Base-by-base conservation (phyloP, 1,140 invertebrate genomes). In the Platorchestia sp. region DNA sequence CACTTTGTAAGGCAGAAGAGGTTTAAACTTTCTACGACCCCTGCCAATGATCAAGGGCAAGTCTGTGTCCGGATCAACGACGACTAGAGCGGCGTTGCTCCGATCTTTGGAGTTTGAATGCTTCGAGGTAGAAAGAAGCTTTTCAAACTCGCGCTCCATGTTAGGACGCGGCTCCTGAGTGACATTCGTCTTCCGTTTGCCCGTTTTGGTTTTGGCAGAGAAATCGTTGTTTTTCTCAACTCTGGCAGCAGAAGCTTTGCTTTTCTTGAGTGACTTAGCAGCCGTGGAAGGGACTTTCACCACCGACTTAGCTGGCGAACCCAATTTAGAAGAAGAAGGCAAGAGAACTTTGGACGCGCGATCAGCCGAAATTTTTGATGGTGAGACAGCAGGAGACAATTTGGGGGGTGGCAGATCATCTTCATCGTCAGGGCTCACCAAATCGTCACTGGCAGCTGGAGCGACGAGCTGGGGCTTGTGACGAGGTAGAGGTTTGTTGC, bases 391-490 rank as follows among this genome's bases (percentile, higher is more conserved):
- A 45, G 91, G 91, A 14, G 91, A 93, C 40, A 93, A 45, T 47
- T 93, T 93, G 10, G 91, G 91, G 19, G 91, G 91, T n/a, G 91
- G 91, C 0, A 93, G 45, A 36, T 93, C 91, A 42, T 45, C 91
- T 44, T 93, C 89, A 44, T 91, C 91, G n/a, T 90, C 95, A 93
- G 44, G 95, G 41, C 86, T 44, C 40, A 95, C 45, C 42, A 51
- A 42, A 93, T 87, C 95, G 27, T 86, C 51, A 43, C 95, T 51
- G 3, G 96, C 95, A 87, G 96, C 95, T 40, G 96, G 91, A 3
- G 96, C 96, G 45, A 95, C 96, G 43, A 96, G 96, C 95, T 96
- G 95, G 19, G 96, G 96, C 45, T 96, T 96, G 59, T 96, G 95
- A 36, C 96, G 95, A 41, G 96, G 96, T 10, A 96, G 91, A 6